These are phyloP conservation scores for Procambarus clarkii DNA, from an alignment of 1,140 invertebrate species.

Conservation along the genomic window DNA sequence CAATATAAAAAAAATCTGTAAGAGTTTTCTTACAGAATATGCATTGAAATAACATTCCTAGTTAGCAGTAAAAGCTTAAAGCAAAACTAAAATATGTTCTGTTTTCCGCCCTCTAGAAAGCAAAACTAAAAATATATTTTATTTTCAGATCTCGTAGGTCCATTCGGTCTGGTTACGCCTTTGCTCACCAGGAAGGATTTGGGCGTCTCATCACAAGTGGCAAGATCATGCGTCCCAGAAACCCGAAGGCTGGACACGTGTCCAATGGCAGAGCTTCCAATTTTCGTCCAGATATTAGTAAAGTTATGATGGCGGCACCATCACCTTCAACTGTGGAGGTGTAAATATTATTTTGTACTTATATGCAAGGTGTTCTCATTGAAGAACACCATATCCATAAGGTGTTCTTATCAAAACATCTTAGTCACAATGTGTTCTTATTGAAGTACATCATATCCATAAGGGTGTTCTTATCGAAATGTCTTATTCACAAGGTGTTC, in stretches of 20 bases:
- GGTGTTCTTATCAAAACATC: too few relatives aligned
- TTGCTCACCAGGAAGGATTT: conserved; percentile 98
- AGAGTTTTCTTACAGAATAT: too few relatives aligned
- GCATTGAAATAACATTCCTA: too few relatives aligned
- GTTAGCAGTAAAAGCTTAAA: too few relatives aligned
- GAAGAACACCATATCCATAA: neutral
- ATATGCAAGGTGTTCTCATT: neutral
- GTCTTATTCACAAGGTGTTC: too few relatives aligned
- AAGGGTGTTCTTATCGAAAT: too few relatives aligned
- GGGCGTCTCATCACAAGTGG: conserved; percentile 98
- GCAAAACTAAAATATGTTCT: too few relatives aligned
- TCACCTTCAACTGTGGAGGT: conserved; percentile 63
- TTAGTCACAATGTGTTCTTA: too few relatives aligned
- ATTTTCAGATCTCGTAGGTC: conserved; percentile 81
- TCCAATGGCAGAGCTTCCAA: conserved; percentile 48
- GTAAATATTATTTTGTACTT: conserved; percentile 26
- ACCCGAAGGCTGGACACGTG: conserved; percentile 37
- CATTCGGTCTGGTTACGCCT: conserved; percentile 97
- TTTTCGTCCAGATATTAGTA: conserved; percentile 23
- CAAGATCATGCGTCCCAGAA: conserved; percentile 90
- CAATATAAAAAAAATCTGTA: too few relatives aligned
- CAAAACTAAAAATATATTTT: neutral
- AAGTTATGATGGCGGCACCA: conserved; percentile 15
- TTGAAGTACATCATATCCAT: too few relatives aligned
- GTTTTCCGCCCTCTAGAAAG: too few relatives aligned